Conservation (phyloP, 2,797 vertebrate species). For the Paguma larvata region DNA sequence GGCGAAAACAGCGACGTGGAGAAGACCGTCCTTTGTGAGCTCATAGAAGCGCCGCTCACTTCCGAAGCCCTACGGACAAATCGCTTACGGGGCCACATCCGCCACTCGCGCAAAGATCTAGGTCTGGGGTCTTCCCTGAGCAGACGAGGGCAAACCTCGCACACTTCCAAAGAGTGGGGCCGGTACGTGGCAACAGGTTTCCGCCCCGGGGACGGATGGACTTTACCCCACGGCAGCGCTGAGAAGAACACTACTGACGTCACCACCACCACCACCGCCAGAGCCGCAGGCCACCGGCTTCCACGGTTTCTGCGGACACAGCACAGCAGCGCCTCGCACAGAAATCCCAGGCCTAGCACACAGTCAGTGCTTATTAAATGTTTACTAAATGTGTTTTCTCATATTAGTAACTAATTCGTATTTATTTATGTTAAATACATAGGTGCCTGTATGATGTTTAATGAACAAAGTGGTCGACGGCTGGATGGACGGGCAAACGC, state of each 20-base stretch:
- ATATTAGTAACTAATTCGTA: not conserved
- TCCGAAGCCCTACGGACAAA: rapidly evolving
- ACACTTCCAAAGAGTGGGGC: not conserved
- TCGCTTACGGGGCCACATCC: not conserved
- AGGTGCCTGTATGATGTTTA: not conserved
- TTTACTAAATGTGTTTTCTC: not conserved
- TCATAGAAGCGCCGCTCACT: rapidly evolving
- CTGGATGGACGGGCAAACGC: not conserved
- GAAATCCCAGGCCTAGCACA: not conserved
- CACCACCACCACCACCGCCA: not conserved
- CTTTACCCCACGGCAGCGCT: not conserved
- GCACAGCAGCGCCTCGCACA: not conserved
- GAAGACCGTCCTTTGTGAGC: rapidly evolving
- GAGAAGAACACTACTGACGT: too few relatives aligned
- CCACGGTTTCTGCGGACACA: not conserved
- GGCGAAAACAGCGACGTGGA: not conserved
- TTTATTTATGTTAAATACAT: not conserved
- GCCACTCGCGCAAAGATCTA: not conserved
- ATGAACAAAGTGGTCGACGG: not conserved
- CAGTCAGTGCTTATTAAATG: not conserved
- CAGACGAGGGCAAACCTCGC: slow-evolving; percentile 18
- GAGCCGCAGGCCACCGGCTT: not conserved
- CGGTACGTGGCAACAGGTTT: not conserved
- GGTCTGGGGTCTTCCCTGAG: slow-evolving; percentile 53
- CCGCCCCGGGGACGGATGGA: not conserved